Conservation (phyloP, 2,113 vertebrate genomes). For the Nothobranchius kuhntae region DNA sequence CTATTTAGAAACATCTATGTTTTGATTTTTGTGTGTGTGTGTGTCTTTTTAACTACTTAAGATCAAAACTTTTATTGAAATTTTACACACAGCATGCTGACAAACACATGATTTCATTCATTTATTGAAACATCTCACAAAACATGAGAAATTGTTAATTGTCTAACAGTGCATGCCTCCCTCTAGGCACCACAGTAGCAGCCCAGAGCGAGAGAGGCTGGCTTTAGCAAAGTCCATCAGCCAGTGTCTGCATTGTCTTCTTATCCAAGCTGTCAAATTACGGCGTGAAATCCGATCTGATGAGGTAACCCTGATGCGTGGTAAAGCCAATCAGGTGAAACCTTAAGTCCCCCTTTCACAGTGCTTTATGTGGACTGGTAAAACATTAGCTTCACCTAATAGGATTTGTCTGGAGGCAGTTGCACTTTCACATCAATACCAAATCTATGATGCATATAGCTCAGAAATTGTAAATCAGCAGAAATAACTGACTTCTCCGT, state of each 20-base stretch:
- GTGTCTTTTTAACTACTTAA: neutral
- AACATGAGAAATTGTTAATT: too few species aligned
- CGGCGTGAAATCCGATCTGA: constrained; percentile 43
- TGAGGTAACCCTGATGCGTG: neutral
- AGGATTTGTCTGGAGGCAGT: constrained; percentile 48
- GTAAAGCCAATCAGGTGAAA: constrained; percentile 45
- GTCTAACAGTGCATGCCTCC: too few species aligned
- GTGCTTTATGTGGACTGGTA: constrained; percentile 36
- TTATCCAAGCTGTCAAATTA: constrained; percentile 41
- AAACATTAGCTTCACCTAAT: constrained; percentile 60
- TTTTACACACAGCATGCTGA: too few species aligned
- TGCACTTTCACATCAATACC: constrained; percentile 56
- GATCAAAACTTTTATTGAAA: too few species aligned
- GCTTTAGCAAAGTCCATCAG: neutral
- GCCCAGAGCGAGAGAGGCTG: too few species aligned
- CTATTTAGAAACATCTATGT: too few species aligned
- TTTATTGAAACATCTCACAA: too few species aligned
- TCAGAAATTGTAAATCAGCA: constrained; percentile 44
- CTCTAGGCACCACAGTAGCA: too few species aligned
- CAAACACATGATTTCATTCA: too few species aligned
- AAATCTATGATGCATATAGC: constrained; percentile 51
- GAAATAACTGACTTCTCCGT: neutral
- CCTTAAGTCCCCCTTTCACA: constrained; percentile 45
- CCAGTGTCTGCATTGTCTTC: constrained; percentile 19
- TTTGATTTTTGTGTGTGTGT: too few species aligned